Evolutionary conservation across 2,113 vertebrate genomes (phyloP), one percentile per base, ranked within the genome.

Genomic region (Chloropsis cyanopogon): DNA sequence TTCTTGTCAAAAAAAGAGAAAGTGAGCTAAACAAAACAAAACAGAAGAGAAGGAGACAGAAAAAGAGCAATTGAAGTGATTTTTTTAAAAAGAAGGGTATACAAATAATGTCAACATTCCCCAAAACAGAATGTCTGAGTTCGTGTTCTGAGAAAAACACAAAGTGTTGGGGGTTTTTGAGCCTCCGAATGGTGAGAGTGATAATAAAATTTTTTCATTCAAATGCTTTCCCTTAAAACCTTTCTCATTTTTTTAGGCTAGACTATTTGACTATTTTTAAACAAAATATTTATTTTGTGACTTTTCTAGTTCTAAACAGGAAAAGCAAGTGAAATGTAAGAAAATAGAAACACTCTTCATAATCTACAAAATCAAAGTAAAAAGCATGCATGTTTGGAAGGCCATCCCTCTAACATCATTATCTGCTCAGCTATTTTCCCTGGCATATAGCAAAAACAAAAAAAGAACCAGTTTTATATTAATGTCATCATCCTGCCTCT

Each of bases 401-500:
- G 10, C 47, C 29, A 65, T 63, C 24, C 41, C 23, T 88, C 52
- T 64, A 66, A 66, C 46, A 71, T 64, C 47, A 59, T 82, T 82
- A 95, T 82, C 54, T 49, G 46, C 47, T 94, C 50, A 91, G 79
- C 54, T 84, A 23, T 72, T 93, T 93, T 90, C 56, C 31, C 23
- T 65, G 64, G 25, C 35, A 73, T 23, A 49, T 50, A 72, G 42
- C 17, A 78, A 35, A 23, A 77, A 61, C 37, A 80, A 75, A 35
- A 75, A 86, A 73, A 86, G 44, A 79, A 31, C 2, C 5, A 56
- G 17, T 59, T 94, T 84, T 92, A 18, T 70, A 29, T 83, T 91
- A 80, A 70, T 89, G 68, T 78, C 84, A 93, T 77, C 88, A 95
- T 96, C 68, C 65, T 93, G 84, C 65, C 78, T 94, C 86, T 97